These are phyloP conservation scores for Pocota personata DNA, from an alignment of 2,888 invertebrate genomes.

Conservation along the genomic window DNA sequence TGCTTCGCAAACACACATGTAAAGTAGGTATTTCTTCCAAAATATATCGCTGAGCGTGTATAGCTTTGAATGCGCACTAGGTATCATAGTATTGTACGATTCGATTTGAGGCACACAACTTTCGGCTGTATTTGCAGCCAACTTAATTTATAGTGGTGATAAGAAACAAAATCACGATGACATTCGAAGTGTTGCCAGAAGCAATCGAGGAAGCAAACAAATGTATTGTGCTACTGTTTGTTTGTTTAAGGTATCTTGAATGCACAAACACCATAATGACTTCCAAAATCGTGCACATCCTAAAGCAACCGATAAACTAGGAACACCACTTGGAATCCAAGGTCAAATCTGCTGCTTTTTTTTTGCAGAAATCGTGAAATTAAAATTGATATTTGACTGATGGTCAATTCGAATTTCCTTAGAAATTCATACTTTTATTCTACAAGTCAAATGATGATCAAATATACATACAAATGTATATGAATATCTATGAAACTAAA, in stretches of 20 bases:
- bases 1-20: constrained; percentile 8
- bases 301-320: not conserved
- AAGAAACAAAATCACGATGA: constrained; percentile 34
- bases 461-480: no score
- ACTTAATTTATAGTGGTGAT: constrained; percentile 28
- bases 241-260: not conserved
- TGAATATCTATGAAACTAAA: no score
- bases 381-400: constrained; percentile 6
- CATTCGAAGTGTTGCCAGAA: constrained; percentile 35
- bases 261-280: not conserved
- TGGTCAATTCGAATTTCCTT: not conserved
- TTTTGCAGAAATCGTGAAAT: not conserved
- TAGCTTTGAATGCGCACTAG: not conserved
- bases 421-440: not conserved
- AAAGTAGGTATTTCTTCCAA: not conserved
- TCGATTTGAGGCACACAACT: not conserved
- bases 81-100: not conserved
- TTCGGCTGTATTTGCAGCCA: constrained; percentile 37
- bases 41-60: not conserved
- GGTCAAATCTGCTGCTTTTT: not conserved
- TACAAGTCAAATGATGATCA: no score
- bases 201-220: not conserved
- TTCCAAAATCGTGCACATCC: not conserved
- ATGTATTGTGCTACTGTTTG: not conserved
- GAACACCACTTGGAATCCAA: not conserved